Evolutionary conservation across 2,113 vertebrate genomes (phyloP).

Genomic region (Callaeas wilsoni): DNA sequence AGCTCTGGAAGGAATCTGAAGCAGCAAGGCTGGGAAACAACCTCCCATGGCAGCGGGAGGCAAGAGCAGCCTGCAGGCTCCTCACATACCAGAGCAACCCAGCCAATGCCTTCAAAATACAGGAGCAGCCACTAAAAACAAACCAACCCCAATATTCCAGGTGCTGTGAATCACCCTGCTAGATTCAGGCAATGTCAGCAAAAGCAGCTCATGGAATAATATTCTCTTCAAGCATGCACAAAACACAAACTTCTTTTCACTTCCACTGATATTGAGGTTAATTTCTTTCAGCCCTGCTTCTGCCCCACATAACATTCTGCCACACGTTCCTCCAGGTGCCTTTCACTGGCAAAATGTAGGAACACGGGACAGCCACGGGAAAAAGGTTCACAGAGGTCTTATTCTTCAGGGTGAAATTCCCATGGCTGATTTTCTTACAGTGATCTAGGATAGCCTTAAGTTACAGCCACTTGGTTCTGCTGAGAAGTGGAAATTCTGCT

Average conservation of each 20-base stretch:
- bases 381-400: not conserved
- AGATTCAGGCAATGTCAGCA: not conserved
- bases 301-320: not conserved
- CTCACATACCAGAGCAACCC: not conserved
- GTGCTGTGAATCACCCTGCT: not conserved
- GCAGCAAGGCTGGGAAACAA: not conserved
- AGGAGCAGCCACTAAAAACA: not conserved
- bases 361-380: rapidly evolving
- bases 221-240: not conserved
- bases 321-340: not conserved
- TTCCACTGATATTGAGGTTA: rapidly evolving
- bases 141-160: not conserved
- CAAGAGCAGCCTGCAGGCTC: not conserved
- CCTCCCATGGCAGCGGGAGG: not conserved
- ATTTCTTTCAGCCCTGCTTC: not conserved
- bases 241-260: not conserved
- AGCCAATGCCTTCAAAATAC: not conserved
- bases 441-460: not conserved
- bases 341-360: not conserved
- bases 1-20: not conserved
- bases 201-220: not conserved
- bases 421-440: not conserved
- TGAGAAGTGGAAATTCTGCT: not conserved
- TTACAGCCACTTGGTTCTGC: not conserved
- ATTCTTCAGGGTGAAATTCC: not conserved